phyloP scores from a whole-genome alignment of 2,797 vertebrate species.

The Rhinatrema bivittatum region DNA sequence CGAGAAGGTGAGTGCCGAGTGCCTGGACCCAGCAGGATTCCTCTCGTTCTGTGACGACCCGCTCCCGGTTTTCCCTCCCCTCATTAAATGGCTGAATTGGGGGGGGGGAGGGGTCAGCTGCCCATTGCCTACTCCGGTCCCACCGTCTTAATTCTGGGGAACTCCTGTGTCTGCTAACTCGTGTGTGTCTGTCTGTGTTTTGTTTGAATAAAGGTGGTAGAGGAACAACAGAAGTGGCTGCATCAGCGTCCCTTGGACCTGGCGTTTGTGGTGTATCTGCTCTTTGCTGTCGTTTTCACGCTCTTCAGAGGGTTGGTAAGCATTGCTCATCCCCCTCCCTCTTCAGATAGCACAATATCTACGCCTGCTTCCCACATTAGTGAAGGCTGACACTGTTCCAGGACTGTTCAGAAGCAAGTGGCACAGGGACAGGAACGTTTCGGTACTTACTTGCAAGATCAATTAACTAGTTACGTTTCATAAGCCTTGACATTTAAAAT shows the following conservation, averaged over 20 bases:
- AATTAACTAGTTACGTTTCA: no score
- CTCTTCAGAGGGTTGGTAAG: constrained; percentile 80
- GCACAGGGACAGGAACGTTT: not conserved
- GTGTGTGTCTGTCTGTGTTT: not conserved
- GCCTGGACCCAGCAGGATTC: no score
- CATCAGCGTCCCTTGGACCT: constrained; percentile 69
- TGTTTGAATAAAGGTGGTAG: constrained; percentile 49
- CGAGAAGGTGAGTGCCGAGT: constrained; percentile 51
- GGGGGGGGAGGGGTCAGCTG: not conserved
- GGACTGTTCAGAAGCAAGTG: not conserved
- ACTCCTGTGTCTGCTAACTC: no score
- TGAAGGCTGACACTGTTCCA: fast-evolving
- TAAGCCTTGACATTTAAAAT: no score
- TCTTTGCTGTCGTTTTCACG: constrained; percentile 62
- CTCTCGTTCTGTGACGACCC: not conserved
- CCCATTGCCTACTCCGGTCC: no score
- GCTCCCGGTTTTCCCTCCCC: not conserved
- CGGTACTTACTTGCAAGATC: no score
- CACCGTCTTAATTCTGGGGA: no score
- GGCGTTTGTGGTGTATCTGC: constrained; percentile 56
- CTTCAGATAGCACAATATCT: no score
- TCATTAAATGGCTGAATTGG: not conserved
- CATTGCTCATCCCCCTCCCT: constrained; percentile 1
- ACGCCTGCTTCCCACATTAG: not conserved
- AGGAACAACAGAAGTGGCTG: constrained; percentile 64